A percentile compares a stretch with the other conserved stretches of the same genome.
phyloP scores from a whole-genome alignment of 1,140 invertebrate genomes.

The Apis mellifera region DNA sequence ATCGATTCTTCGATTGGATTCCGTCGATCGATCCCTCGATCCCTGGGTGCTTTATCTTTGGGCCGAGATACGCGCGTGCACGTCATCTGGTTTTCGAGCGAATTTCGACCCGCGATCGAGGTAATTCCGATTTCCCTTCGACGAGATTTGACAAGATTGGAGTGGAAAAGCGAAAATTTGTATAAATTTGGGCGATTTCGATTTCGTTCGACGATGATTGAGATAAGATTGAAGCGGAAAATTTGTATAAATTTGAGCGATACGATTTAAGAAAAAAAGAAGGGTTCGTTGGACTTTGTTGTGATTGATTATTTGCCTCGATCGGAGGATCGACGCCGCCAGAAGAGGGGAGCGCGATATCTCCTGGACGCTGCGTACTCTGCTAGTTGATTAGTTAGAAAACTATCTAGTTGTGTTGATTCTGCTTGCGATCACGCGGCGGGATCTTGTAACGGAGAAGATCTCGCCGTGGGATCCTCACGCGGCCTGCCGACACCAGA shows the following conservation, averaged over 20 bases:
- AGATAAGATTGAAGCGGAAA: background rate
- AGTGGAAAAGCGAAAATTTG: no score
- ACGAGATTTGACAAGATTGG: background rate
- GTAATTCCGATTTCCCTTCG: background rate
- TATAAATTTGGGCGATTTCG: background rate
- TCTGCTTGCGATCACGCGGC: constrained; percentile 57
- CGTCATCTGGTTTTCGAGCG: background rate
- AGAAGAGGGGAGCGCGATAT: constrained; percentile 32
- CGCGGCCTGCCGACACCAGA: constrained; percentile 63
- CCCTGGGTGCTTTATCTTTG: constrained; percentile 23
- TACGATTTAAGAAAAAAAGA: no score
- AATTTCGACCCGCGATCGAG: background rate
- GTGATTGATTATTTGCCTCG: background rate
- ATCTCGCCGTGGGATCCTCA: constrained; percentile 52
- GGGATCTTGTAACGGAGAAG: constrained; percentile 35
- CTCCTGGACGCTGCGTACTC: constrained; percentile 50
- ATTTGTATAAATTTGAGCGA: no score
- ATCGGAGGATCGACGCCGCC: background rate
- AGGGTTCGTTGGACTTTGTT: no score
- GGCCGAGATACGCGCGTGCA: constrained; percentile 23
- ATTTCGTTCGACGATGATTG: background rate
- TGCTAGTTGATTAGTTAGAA: constrained; percentile 55
- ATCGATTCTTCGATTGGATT: background rate
- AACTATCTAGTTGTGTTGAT: constrained; percentile 51
- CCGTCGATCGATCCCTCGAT: constrained; percentile 9